Evolutionary conservation across 2,797 vertebrate genomes (phyloP).

Genomic region (Lemur catta): DNA sequence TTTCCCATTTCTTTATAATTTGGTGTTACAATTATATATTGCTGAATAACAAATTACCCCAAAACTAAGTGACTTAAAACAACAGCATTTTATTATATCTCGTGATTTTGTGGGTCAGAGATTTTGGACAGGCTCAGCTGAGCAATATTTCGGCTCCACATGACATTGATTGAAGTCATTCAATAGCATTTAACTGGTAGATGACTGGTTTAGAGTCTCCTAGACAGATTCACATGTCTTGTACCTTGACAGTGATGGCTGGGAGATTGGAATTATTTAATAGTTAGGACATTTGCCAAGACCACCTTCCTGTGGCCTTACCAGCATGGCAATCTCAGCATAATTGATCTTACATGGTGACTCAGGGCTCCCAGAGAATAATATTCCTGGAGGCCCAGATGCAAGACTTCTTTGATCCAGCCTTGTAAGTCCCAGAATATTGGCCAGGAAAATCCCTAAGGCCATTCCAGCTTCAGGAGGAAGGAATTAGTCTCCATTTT

Average conservation of each 20-base stretch:
- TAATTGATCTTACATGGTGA: not conserved
- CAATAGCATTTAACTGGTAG: not conserved
- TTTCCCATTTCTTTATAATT: not conserved
- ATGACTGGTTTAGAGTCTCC: not conserved
- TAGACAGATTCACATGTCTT: not conserved
- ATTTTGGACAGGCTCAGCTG: not conserved
- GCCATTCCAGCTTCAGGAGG: not conserved
- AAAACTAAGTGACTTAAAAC: not conserved
- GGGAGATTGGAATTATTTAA: not conserved
- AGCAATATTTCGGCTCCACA: not conserved
- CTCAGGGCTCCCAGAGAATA: not conserved
- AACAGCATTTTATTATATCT: not conserved
- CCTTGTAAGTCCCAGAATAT: not conserved
- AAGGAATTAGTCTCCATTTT: not conserved
- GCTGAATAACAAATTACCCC: not conserved
- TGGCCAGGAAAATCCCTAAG: not conserved
- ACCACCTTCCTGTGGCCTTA: not conserved
- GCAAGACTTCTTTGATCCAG: not conserved
- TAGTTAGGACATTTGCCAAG: not conserved
- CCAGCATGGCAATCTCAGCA: not conserved
- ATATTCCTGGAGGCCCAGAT: not conserved
- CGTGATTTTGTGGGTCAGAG: not conserved
- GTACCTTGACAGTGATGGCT: not conserved
- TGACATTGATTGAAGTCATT: not conserved
- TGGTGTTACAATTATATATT: not conserved